Conservation (phyloP, 2,113 vertebrate genomes). For the Scomber colias region DNA sequence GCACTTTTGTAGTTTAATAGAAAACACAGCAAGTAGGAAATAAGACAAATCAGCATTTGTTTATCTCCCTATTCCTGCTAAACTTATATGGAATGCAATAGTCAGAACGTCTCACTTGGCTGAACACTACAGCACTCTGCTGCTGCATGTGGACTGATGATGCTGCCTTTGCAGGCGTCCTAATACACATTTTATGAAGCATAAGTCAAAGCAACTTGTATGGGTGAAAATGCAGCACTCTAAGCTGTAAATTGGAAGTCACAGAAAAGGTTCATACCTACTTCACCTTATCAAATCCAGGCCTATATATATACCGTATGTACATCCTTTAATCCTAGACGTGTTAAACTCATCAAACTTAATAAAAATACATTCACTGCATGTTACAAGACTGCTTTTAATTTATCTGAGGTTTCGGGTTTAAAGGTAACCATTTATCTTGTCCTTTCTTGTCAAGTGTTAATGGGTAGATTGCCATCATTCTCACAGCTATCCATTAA, state of each 20-base stretch:
- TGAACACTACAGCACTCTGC: conserved; percentile 42
- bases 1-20: not conserved
- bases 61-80: conserved; percentile 45
- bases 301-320: not conserved
- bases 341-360: not conserved
- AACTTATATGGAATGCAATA: conserved; percentile 42
- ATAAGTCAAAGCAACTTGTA: conserved; percentile 48
- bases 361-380: not conserved
- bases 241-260: conserved; percentile 17
- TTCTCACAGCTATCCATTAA: no score
- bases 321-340: conserved; percentile 3
- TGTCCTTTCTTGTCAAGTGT: not conserved
- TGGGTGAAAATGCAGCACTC: conserved; percentile 13
- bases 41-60: conserved; percentile 44
- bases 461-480: no score
- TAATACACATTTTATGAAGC: conserved; percentile 53
- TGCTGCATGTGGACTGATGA: conserved; percentile 39
- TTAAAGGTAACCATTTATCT: not conserved
- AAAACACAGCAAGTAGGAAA: conserved; percentile 5
- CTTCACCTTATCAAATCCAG: not conserved
- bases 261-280: not conserved
- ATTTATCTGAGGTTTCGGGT: not conserved
- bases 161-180: conserved; percentile 1
- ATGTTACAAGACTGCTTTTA: not conserved
- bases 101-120: conserved; percentile 47